Evolutionary conservation across 2,113 vertebrate genomes (phyloP).

Genomic region (Podocnemis expansa): DNA sequence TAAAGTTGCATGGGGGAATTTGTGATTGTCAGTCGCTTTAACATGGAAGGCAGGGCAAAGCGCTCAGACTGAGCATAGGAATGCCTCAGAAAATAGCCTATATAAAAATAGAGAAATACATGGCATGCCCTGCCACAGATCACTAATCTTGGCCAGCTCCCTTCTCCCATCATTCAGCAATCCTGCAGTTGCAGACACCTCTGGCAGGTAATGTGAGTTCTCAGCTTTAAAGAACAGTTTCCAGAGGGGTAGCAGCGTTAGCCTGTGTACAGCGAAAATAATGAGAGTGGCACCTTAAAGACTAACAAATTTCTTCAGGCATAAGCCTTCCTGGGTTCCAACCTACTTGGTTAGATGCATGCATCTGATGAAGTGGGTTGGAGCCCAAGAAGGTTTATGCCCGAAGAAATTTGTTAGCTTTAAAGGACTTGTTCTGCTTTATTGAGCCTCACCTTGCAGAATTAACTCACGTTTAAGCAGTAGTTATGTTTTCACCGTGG

Average conservation of each 20-base stretch:
- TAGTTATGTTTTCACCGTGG: constrained; percentile 69
- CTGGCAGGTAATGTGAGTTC: constrained; percentile 46
- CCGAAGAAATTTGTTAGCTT: too few relatives aligned
- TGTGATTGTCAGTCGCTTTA: not conserved
- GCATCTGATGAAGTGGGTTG: too few relatives aligned
- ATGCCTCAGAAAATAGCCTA: not conserved
- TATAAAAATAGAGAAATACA: not conserved
- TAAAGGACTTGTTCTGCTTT: constrained; percentile 52
- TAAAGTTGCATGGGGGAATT: not conserved
- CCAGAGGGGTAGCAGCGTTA: too few relatives aligned
- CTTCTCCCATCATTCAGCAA: constrained; percentile 1
- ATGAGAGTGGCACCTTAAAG: too few relatives aligned
- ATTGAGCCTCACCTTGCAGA: constrained; percentile 70
- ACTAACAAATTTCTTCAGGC: too few relatives aligned
- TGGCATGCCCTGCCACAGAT: not conserved
- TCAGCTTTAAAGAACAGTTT: constrained; percentile 39
- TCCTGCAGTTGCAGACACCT: not conserved
- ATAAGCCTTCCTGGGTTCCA: too few relatives aligned
- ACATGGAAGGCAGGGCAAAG: not conserved
- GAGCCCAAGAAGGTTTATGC: too few relatives aligned
- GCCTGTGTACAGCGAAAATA: too few relatives aligned
- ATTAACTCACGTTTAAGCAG: constrained; percentile 76
- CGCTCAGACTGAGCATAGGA: not conserved
- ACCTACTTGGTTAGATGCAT: too few relatives aligned
- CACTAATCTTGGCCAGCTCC: not conserved